A percentile compares a stretch with the other conserved stretches of the same genome.
phyloP scores from a whole-genome alignment of 2,888 invertebrate genomes.

The Tubiluchus corallicola region DNA sequence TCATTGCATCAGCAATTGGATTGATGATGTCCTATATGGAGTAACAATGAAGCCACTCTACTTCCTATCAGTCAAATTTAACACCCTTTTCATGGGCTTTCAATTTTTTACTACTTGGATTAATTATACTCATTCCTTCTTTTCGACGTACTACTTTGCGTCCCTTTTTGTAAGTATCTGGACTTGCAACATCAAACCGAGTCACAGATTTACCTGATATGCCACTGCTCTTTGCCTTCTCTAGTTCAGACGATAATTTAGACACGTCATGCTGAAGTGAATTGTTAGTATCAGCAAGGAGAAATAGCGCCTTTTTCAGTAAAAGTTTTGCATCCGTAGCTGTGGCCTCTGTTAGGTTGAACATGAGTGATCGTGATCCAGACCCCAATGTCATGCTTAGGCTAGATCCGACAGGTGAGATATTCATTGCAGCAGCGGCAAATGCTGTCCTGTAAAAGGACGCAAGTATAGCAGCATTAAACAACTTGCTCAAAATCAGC shows the following conservation, averaged over 20 bases:
- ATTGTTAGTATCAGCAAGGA: background rate
- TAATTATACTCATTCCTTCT: background rate
- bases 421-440: too few species aligned
- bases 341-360: background rate
- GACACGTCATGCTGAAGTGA: background rate
- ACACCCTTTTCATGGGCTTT: background rate
- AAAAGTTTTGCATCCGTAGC: background rate
- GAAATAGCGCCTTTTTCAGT: background rate
- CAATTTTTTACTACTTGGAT: slow-evolving; percentile 1
- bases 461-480: too few species aligned
- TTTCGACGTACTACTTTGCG: background rate
- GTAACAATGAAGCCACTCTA: too few species aligned
- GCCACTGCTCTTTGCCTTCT: too few species aligned
- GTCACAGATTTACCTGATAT: background rate
- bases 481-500: too few species aligned
- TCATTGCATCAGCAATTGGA: too few species aligned
- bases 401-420: too few species aligned
- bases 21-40: too few species aligned
- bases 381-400: background rate
- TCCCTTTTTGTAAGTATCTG: background rate
- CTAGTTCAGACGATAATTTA: too few species aligned
- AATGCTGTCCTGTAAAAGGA: too few species aligned
- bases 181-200: background rate
- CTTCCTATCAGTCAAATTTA: background rate
- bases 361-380: background rate